Evolutionary conservation across 2,113 vertebrate species (phyloP), one percentile per base, ranked within the genome.

Genomic region (Ariopsis seemanni): DNA sequence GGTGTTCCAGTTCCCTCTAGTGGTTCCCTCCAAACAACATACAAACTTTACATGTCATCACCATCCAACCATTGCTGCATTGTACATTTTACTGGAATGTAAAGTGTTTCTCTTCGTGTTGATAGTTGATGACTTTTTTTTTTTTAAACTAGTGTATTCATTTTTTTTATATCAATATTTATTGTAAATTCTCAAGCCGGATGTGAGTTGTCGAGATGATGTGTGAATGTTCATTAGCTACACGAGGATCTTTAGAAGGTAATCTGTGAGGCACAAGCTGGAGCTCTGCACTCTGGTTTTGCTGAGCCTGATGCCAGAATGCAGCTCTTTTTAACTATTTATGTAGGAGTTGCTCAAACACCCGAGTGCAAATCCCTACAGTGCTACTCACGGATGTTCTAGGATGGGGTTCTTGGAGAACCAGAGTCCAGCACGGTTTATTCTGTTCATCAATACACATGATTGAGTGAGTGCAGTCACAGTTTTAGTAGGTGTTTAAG

Each of bases 11-110:
- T 85, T 27, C 84, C 80, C 71, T 85, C 82, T 86, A 62, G 84
- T 85, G 85, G 30, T 81, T 81, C 63, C 15, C 82, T 84, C 88
- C 27, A 27, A 90, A 79, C 50, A 90, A 79, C 50, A 91, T 90
- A 90, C 86, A 89, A 48, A 90, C 92, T 93, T 92, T 90, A 88
- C 91, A 86, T 93, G 71, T 93, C 90, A 91, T 95, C 93, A 91
- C 92, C 94, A 94, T 94, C 93, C 91, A 93, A 91, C 89, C 89
- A 88, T 95, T 93, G 92, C 92, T 94, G 92, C 92, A 91, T 92
- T 94, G 94, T 94, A 95, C 94, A 94, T 95, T 94, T 95, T 94
- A 94, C 94, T 94, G 94, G 94, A 95, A 95, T 95, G 94, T 95
- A 94, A 95, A 93, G 93, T 94, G 93, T 93, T 94, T 65, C 90